phyloP scores from a whole-genome alignment of 2,113 vertebrate species.

The Stigmatopora nigra region DNA sequence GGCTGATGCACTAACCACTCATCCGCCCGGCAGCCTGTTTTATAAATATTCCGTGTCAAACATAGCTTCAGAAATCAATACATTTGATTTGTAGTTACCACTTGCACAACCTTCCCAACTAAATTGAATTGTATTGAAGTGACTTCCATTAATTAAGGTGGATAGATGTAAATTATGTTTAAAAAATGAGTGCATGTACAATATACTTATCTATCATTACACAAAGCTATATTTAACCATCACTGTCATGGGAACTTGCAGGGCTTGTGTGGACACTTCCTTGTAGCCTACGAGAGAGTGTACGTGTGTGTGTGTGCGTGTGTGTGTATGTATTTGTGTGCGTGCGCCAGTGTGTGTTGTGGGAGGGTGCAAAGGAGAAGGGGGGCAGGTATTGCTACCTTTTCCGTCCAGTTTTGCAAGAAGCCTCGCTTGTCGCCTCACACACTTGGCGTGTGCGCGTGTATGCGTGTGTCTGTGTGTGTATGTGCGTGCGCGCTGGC shows the following conservation, averaged over 20 bases:
- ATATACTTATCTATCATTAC: background rate
- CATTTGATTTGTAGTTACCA: too few relatives aligned
- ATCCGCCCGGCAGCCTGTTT: too few relatives aligned
- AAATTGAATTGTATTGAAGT: too few relatives aligned
- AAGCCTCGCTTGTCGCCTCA: conserved; percentile 14
- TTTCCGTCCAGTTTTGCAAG: conserved; percentile 23
- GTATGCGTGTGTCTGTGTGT: conserved; percentile 30
- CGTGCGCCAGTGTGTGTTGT: conserved; percentile 4
- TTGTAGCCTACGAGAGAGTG: conserved; percentile 1
- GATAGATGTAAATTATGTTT: too few relatives aligned
- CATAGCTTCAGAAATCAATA: too few relatives aligned
- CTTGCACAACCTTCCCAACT: too few relatives aligned
- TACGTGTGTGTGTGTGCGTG: conserved; percentile 11
- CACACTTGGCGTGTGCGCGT: conserved; percentile 31
- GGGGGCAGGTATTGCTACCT: conserved; percentile 32
- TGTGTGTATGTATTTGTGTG: background rate
- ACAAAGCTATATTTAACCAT: conserved; percentile 2
- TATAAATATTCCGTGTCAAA: too few relatives aligned
- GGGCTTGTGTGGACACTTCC: background rate
- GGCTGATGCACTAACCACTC: too few relatives aligned
- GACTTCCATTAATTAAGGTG: too few relatives aligned
- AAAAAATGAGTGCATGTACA: background rate
- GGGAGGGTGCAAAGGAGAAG: conserved; percentile 10
- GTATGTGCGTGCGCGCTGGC: background rate
- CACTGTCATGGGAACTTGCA: background rate